phyloP scores from a whole-genome alignment of 2,888 invertebrate genomes.

The Nebria salina region DNA sequence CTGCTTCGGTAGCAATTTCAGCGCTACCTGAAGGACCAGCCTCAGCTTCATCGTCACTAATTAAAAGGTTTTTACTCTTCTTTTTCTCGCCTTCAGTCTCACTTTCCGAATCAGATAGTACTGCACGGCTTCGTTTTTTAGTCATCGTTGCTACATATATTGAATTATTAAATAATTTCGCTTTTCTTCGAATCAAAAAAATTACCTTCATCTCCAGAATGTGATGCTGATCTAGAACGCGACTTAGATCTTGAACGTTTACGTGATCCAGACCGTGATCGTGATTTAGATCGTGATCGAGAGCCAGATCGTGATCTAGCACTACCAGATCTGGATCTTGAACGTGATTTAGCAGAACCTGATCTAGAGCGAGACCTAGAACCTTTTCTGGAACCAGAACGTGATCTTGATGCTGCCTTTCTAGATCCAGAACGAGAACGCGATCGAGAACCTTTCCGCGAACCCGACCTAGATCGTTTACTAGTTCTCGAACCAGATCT shows the following conservation, averaged over 20 bases:
- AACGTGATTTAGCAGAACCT: conserved; percentile 47
- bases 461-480: conserved; percentile 52
- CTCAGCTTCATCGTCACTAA: conserved; percentile 70
- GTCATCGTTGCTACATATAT: neutral
- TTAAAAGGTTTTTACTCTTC: conserved; percentile 61
- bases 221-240: conserved; percentile 53
- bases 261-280: conserved; percentile 56
- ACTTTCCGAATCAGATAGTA: conserved; percentile 71
- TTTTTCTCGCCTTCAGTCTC: conserved; percentile 59
- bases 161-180: neutral
- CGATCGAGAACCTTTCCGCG: conserved; percentile 47
- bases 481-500: conserved; percentile 53
- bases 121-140: conserved; percentile 58
- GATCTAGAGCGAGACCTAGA: conserved; percentile 51
- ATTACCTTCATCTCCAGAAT: conserved; percentile 50
- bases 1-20: conserved; percentile 53
- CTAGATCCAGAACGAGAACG: conserved; percentile 48
- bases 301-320: conserved; percentile 52
- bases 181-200: conserved; percentile 22
- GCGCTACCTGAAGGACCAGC: conserved; percentile 58
- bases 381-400: conserved; percentile 51
- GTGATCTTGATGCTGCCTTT: conserved; percentile 46
- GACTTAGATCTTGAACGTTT: conserved; percentile 53
- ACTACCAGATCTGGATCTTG: conserved; percentile 43
- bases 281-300: conserved; percentile 49